Base-by-base conservation (phyloP, 2,888 invertebrate genomes). In the Parnassius mnemosyne region DNA sequence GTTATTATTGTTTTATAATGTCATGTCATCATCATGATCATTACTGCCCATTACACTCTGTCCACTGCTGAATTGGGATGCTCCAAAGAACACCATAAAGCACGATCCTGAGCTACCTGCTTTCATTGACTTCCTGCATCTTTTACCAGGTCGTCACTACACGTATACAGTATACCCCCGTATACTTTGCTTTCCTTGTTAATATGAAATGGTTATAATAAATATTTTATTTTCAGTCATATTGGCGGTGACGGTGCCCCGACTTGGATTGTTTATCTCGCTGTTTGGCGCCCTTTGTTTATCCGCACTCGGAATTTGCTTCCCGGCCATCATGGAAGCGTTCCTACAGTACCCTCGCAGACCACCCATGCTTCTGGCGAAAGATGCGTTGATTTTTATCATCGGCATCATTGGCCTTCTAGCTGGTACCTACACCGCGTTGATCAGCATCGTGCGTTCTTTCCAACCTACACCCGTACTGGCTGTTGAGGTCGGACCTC, bases 261-360 rank as follows among this genome's bases (percentile, higher is more conserved):
- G 95, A 69, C 89, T 98, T 76, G 96, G 96, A 34, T 87, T 97
- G 53, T 96, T 97, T 75, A 94, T 95, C 71, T 95, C 96, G 0
- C 85, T 96, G 52, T 95, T 96, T 75, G 98, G 98, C 11, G 97
- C 98, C 3, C 92, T 98, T 11, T 97, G 97, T 66, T 92, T 97
- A 54, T 97, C 97, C 0, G 96, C 96, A 0, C 92, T 98, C 67
- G 98, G 97, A 2, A 92, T 98, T 63, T 95, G 96, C 50, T 96
- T 98, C 79, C 98, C 98, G 3, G 97, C 97, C 0, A 55, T 89
- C 56, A 85, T 89, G 85, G 89, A 89, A 69, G 70, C 79, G 47
- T 82, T 93, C 71, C 66, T 84, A 51, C 64, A 75, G 65, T 96
- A 94, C 93, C 93, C 94, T 0, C 86, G 93, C 69, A 85, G 92